These are phyloP conservation scores for Platyura marginata DNA, from an alignment of 1,140 invertebrate genomes.

Conservation along the genomic window DNA sequence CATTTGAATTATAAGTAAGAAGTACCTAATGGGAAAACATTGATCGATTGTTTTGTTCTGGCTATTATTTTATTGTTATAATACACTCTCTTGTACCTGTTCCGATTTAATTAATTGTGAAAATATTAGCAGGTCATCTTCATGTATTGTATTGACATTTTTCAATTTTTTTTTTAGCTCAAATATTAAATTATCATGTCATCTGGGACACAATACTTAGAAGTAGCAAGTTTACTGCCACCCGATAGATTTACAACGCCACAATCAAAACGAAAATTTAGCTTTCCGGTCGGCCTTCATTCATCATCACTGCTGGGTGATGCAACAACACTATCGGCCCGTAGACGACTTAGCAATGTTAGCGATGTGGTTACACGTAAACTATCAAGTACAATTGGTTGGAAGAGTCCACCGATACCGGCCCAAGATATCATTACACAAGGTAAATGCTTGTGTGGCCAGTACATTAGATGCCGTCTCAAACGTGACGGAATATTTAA, in stretches of 20 bases:
- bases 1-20: no score
- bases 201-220: no score
- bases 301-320: slow-evolving; percentile 20
- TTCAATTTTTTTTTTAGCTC: no score
- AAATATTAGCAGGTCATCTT: no score
- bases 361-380: slow-evolving; percentile 48
- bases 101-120: no score
- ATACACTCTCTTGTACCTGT: no score
- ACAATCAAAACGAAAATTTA: slow-evolving; percentile 26
- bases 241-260: not conserved
- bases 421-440: slow-evolving; percentile 35
- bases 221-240: no score
- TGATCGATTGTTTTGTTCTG: no score
- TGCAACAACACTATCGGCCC: slow-evolving; percentile 15
- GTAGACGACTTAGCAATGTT: slow-evolving; percentile 46
- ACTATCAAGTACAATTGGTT: slow-evolving; percentile 48
- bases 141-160: no score
- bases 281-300: slow-evolving; percentile 30
- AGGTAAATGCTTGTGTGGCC: slow-evolving; percentile 40
- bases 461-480: slow-evolving; percentile 43
- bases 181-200: no score
- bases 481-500: slow-evolving; percentile 44
- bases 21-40: no score
- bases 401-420: slow-evolving; percentile 33
- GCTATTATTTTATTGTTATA: no score